Evolutionary conservation across 2,888 invertebrate species (phyloP), one percentile per base, ranked within the genome.

Genomic region (Eulithis prunata): DNA sequence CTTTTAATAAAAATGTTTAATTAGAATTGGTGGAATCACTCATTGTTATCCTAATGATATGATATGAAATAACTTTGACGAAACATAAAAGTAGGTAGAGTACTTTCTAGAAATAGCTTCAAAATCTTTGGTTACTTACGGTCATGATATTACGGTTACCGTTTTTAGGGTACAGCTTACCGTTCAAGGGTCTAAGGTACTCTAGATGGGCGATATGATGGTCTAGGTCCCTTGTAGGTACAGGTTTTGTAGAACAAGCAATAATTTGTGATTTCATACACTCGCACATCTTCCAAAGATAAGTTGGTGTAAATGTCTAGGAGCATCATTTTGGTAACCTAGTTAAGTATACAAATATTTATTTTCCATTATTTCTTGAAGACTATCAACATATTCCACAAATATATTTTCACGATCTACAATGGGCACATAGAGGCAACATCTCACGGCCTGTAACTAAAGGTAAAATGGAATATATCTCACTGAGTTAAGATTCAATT

Each of bases 181-280:
- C 36, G 14, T 56, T 55, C 61, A 62, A 56, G 49, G 28, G 54
- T 14, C 6, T 55, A 12, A 55, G 54, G 13, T 54, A 41, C 41
- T 60, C 57, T 13, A 60, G 62, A 61, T 60, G 47, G 57, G 63
- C 46, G 69, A 66, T 66, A 65, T 49, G 56, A 38, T n/a, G 47
- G 4, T 28, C 54, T 21, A 0, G n/a, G 21, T 36, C 53, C 51
- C 41, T 13, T 43, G 28, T 43, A 41, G 4, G n/a, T 13, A 57
- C 46, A 46, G n/a, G n/a, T n/a, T 8, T 8, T 11, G 10, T 21
- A 21, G 8, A 41, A 41, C 41, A 41, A 41, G 41, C 41, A 8
- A 41, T 41, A 2, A 10, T 38, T 38, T 8, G 41, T 41, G 8
- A 32, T 5, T 32, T 3, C 32, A 32, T 32, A 32, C 32, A 5